Percentiles rank a stretch among this genome's conserved stretches.
phyloP scores from a whole-genome alignment of 30 jellyfish, hydroid and myxozoan genomes.

The Rhopilema esculentum region DNA sequence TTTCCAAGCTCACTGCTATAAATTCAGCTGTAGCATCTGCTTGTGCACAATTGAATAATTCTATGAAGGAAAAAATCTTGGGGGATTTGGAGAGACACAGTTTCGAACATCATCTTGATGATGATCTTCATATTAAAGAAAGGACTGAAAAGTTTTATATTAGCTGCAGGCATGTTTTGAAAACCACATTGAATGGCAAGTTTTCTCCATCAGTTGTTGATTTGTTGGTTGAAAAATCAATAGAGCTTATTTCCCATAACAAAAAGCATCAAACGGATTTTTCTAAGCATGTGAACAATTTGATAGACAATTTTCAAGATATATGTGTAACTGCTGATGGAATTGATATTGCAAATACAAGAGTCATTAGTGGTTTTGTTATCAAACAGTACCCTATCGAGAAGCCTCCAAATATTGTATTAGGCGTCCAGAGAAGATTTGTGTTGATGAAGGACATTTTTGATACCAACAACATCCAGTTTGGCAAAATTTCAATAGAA shows the following conservation, averaged over 20 bases:
- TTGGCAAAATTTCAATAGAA: slow-evolving; percentile 1
- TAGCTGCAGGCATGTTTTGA: not conserved
- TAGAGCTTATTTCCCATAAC: not conserved
- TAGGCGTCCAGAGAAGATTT: slow-evolving; percentile 17
- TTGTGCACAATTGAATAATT: slow-evolving; percentile 5
- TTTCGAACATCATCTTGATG: not conserved
- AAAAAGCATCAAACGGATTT: not conserved
- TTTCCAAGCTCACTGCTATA: not conserved
- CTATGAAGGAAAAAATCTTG: not conserved
- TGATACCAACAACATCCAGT: slow-evolving; percentile 7
- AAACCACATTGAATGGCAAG: slow-evolving; percentile 49
- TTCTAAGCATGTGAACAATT: not conserved
- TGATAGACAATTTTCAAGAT: slow-evolving; percentile 41
- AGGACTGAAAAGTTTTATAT: not conserved
- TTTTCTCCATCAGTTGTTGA: slow-evolving; percentile 12
- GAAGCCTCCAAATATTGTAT: not conserved
- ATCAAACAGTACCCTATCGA: slow-evolving; percentile 14
- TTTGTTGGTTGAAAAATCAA: slow-evolving; percentile 10
- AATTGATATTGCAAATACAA: slow-evolving; percentile 16
- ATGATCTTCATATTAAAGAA: not conserved
- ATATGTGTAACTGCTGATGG: slow-evolving; percentile 41
- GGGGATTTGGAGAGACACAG: slow-evolving; percentile 8
- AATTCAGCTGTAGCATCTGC: slow-evolving; percentile 46
- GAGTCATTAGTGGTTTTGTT: slow-evolving; percentile 33
- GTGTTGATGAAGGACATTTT: slow-evolving; percentile 6